Percentiles rank a stretch among this genome's conserved stretches.
These are phyloP conservation scores for Saguinus midas DNA, from an alignment of 2,113 vertebrate species.

Conservation along the genomic window DNA sequence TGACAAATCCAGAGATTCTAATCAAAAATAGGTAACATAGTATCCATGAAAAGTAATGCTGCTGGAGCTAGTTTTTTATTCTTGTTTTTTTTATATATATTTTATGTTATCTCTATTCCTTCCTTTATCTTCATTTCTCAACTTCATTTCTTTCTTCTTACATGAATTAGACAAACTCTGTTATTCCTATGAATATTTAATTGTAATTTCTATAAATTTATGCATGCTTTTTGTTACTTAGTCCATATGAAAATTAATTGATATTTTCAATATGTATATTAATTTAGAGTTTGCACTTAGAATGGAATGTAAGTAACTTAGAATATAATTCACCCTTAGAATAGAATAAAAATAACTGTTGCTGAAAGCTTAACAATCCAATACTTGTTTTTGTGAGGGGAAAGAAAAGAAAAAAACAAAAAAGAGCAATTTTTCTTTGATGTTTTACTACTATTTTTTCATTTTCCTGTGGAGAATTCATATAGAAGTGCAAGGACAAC, in stretches of 20 bases:
- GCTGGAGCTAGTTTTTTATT: neutral
- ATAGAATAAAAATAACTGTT: neutral
- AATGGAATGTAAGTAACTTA: neutral
- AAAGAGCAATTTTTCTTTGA: neutral
- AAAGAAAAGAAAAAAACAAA: neutral
- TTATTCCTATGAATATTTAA: neutral
- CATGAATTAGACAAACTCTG: neutral
- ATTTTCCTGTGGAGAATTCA: conserved; percentile 49
- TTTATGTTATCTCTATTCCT: neutral
- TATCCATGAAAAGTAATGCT: neutral
- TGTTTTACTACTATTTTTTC: neutral
- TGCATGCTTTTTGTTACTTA: neutral
- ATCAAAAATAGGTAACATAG: neutral
- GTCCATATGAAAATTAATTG: neutral
- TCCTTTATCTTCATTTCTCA: neutral
- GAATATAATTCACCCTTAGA: neutral
- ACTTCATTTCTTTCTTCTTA: neutral
- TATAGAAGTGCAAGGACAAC: conserved; percentile 10
- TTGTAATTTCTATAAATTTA: neutral
- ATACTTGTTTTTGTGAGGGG: neutral
- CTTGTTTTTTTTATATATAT: neutral
- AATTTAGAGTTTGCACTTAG: neutral
- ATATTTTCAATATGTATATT: neutral
- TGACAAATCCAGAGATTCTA: neutral
- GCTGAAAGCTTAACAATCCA: neutral